A percentile compares a stretch with the other conserved stretches of the same genome.
phyloP scores from a whole-genome alignment of 2,888 invertebrate genomes.

The Anaspis maculata region DNA sequence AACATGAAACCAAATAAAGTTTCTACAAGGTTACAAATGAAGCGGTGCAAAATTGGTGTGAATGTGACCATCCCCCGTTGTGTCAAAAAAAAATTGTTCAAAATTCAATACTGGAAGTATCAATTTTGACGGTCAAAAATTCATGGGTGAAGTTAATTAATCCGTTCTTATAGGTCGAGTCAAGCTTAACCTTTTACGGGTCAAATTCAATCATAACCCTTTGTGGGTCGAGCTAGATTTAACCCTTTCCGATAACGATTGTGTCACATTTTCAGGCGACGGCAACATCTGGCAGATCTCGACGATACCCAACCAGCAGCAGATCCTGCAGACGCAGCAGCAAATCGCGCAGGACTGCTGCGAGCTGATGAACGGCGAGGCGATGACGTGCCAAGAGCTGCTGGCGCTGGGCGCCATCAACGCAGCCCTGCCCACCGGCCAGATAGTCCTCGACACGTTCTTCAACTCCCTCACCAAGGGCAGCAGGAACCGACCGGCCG shows the following conservation, averaged over 20 bases:
- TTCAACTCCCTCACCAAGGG: slow-evolving; percentile 74
- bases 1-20: too few relatives aligned
- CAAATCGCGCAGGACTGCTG: slow-evolving; percentile 47
- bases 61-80: too few relatives aligned
- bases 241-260: too few relatives aligned
- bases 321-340: slow-evolving; percentile 30
- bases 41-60: too few relatives aligned
- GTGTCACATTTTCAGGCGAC: slow-evolving; percentile 42
- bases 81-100: too few relatives aligned
- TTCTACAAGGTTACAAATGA: too few relatives aligned
- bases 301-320: slow-evolving; percentile 28
- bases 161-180: too few relatives aligned
- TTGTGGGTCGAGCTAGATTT: too few relatives aligned
- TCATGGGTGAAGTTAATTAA: too few relatives aligned
- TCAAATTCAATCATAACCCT: not conserved
- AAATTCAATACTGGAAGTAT: too few relatives aligned
- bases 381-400: slow-evolving; percentile 82
- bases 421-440: slow-evolving; percentile 83
- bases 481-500: slow-evolving; percentile 26
- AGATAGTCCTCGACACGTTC: slow-evolving; percentile 73
- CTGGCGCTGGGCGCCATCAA: slow-evolving; percentile 88
- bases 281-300: slow-evolving; percentile 61
- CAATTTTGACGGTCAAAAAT: too few relatives aligned
- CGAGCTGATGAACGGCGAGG: slow-evolving; percentile 53
- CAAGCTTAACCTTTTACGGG: too few relatives aligned